phyloP scores from a whole-genome alignment of 1,140 invertebrate genomes.

The Phymastichus coffea region DNA sequence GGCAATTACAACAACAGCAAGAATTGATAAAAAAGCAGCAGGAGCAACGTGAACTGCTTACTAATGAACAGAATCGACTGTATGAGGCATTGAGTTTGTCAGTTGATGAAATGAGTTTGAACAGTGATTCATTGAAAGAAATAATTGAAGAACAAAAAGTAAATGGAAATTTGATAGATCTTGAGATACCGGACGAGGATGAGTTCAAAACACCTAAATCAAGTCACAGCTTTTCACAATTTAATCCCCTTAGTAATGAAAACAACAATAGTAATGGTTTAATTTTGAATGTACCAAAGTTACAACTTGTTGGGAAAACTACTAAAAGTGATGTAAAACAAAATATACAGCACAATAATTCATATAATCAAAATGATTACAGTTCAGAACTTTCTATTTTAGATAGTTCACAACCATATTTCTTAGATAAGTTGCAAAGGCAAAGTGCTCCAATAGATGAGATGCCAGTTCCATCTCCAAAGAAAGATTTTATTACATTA shows the following conservation, averaged over 20 bases:
- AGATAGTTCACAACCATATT: constrained; percentile 35
- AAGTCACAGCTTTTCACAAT: constrained; percentile 6
- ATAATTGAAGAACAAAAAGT: not conserved
- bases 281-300: not conserved
- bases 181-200: constrained; percentile 19
- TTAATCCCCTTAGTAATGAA: not conserved
- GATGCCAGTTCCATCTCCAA: constrained; percentile 49
- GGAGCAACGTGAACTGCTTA: constrained; percentile 42
- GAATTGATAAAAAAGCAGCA: constrained; percentile 42
- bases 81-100: constrained; percentile 40
- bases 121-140: not conserved
- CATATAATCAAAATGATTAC: constrained; percentile 6
- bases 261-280: constrained; percentile 2
- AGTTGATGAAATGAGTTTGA: constrained; percentile 29
- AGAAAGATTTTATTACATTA: constrained; percentile 49
- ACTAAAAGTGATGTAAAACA: not conserved
- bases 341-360: constrained; percentile 7
- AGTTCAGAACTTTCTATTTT: constrained; percentile 28
- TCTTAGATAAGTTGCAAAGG: constrained; percentile 25
- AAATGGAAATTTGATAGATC: constrained; percentile 13
- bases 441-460: constrained; percentile 43
- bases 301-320: constrained; percentile 3
- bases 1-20: constrained; percentile 44
- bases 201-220: not conserved
- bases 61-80: constrained; percentile 40